Percentiles rank a stretch among this genome's conserved stretches.
These are phyloP conservation scores for Chrysolina haemoptera DNA, from an alignment of 2,888 invertebrate species.

Conservation along the genomic window DNA sequence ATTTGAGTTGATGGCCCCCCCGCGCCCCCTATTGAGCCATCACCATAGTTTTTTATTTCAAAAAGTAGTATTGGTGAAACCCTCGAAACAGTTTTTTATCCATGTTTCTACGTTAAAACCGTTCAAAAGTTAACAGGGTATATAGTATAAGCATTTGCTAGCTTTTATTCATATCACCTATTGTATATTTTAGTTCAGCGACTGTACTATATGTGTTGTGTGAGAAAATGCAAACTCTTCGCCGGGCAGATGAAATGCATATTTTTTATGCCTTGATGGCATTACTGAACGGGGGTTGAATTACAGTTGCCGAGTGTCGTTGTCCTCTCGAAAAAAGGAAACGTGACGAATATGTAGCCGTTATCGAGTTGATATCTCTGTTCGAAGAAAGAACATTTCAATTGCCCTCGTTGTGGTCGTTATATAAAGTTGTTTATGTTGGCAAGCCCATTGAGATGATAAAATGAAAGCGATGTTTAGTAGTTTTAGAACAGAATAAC, in stretches of 20 bases:
- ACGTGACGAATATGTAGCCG: background rate
- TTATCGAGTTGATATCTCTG: background rate
- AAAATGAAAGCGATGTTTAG: conserved; percentile 9
- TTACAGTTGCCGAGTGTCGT: background rate
- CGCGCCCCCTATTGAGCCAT: too few species aligned
- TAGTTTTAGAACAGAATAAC: conserved; percentile 12
- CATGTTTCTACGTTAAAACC: too few species aligned
- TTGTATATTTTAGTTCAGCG: too few species aligned
- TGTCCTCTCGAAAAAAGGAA: conserved; percentile 2
- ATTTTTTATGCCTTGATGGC: background rate
- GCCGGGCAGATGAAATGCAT: background rate
- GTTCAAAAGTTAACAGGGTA: too few species aligned
- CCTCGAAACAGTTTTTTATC: too few species aligned
- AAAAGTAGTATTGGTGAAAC: too few species aligned
- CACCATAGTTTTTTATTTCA: too few species aligned
- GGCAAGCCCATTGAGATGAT: conserved; percentile 4
- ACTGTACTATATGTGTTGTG: too few species aligned
- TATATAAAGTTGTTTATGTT: conserved; percentile 15
- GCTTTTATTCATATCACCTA: too few species aligned
- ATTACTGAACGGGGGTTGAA: background rate
- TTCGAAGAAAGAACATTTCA: conserved; percentile 16
- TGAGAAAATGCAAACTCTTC: too few species aligned
- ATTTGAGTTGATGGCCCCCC: too few species aligned
- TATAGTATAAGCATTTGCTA: too few species aligned
- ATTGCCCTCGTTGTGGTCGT: background rate